Conservation (phyloP, 2,113 vertebrate genomes). For the Notothenia rossii region DNA sequence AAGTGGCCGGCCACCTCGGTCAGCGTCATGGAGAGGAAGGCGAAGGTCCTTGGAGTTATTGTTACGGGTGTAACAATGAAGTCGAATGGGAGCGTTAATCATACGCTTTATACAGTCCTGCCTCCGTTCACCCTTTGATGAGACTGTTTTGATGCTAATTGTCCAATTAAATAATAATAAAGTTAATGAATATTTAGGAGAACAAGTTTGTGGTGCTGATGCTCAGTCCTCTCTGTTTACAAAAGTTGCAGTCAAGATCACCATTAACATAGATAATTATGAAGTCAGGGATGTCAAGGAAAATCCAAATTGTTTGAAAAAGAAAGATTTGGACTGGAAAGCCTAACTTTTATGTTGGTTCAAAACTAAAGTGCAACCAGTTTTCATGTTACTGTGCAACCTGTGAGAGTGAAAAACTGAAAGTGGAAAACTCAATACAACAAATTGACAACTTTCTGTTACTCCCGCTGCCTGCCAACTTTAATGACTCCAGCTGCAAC, state of each 20-base stretch:
- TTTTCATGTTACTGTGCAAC: not conserved
- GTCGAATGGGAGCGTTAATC: constrained; percentile 62
- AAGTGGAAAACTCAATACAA: constrained; percentile 33
- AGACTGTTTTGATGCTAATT: constrained; percentile 64
- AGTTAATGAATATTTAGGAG: constrained; percentile 65
- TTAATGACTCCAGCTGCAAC: constrained; percentile 66
- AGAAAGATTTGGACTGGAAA: not conserved
- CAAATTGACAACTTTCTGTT: constrained; percentile 55
- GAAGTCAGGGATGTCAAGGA: not conserved
- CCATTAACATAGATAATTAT: constrained; percentile 15
- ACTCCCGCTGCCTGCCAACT: constrained; percentile 50
- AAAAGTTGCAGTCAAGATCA: constrained; percentile 38
- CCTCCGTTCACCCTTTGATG: constrained; percentile 38
- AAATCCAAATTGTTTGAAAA: not conserved
- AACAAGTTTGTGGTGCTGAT: constrained; percentile 45
- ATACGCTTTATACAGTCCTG: constrained; percentile 56
- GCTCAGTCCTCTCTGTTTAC: constrained; percentile 45
- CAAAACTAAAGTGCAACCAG: not conserved
- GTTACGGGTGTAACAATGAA: constrained; percentile 66
- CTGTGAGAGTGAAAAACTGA: constrained; percentile 1
- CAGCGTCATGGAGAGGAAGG: constrained; percentile 25
- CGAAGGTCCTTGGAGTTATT: constrained; percentile 70
- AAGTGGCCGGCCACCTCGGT: constrained; percentile 60
- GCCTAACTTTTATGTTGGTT: not conserved
- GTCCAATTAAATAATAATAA: constrained; percentile 65